Conservation (phyloP, 2,797 vertebrate genomes). For the Cuniculus paca region DNA sequence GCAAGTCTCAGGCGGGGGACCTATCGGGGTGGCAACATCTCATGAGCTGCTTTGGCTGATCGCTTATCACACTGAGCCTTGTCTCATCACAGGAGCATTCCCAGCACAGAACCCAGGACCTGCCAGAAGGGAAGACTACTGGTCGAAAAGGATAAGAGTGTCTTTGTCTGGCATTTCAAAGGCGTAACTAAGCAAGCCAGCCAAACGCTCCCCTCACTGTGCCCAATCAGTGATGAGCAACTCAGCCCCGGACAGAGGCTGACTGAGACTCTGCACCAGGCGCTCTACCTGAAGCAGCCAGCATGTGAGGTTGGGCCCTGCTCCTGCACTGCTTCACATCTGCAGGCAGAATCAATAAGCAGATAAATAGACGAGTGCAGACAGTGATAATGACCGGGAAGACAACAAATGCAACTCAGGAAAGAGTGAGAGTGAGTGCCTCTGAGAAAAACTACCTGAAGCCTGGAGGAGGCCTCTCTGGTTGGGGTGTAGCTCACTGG, state of each 20-base stretch:
- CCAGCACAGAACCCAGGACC: neutral
- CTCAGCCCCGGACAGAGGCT: neutral
- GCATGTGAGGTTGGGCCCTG: neutral
- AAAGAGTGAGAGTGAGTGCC: neutral
- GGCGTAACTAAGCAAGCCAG: neutral
- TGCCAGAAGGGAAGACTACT: neutral
- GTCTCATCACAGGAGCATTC: neutral
- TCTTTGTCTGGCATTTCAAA: neutral
- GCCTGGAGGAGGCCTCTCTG: neutral
- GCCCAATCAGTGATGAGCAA: neutral
- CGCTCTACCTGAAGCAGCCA: neutral
- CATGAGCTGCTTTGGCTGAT: neutral
- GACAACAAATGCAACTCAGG: neutral
- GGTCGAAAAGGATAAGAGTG: neutral
- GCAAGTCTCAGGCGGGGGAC: too few species aligned
- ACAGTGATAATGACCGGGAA: neutral
- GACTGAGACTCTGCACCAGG: neutral
- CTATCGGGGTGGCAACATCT: too few species aligned
- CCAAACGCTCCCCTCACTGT: neutral
- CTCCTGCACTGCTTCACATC: neutral
- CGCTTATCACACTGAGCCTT: neutral
- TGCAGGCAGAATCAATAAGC: neutral
- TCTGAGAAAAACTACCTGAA: constrained; percentile 26
- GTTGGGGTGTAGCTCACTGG: neutral
- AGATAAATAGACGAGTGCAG: neutral